Percentiles rank a stretch among this genome's conserved stretches.
Conservation (phyloP, 2,888 invertebrate species). For the Himalopsyche anomala region DNA sequence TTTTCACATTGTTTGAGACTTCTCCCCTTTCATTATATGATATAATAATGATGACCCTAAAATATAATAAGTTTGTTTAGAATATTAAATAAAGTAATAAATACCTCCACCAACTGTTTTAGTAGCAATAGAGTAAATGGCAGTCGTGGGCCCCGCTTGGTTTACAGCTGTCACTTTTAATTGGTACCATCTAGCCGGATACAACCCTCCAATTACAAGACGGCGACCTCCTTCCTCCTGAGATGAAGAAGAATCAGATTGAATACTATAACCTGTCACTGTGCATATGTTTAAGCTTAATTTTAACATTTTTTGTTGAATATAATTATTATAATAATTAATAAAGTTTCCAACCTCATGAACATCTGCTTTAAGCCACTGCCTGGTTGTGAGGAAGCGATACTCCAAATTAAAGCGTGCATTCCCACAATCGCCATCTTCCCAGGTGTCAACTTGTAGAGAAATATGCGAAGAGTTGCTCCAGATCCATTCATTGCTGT, state of each 20-base stretch:
- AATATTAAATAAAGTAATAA: neutral
- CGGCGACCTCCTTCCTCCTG: constrained; percentile 56
- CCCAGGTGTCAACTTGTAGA: constrained; percentile 89
- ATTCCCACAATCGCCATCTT: constrained; percentile 89
- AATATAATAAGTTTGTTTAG: neutral
- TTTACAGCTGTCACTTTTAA: constrained; percentile 79
- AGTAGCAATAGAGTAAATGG: constrained; percentile 78
- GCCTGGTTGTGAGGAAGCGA: constrained; percentile 74
- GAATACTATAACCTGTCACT: no score
- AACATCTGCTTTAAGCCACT: constrained; percentile 71
- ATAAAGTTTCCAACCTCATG: constrained; percentile 42
- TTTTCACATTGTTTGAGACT: no score
- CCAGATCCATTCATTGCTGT: constrained; percentile 84
- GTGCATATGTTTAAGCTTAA: neutral
- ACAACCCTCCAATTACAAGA: constrained; percentile 74
- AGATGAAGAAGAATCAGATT: neutral
- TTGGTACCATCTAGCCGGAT: constrained; percentile 80
- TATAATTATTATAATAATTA: no score
- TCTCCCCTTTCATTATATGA: no score
- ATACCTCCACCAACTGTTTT: constrained; percentile 79
- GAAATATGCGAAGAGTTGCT: constrained; percentile 88
- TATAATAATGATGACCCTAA: no score
- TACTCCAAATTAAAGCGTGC: constrained; percentile 87
- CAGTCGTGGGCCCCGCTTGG: constrained; percentile 80
- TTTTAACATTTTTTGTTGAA: neutral